Conservation (phyloP, 2,888 invertebrate genomes). For the Asteroscopus sphinx region DNA sequence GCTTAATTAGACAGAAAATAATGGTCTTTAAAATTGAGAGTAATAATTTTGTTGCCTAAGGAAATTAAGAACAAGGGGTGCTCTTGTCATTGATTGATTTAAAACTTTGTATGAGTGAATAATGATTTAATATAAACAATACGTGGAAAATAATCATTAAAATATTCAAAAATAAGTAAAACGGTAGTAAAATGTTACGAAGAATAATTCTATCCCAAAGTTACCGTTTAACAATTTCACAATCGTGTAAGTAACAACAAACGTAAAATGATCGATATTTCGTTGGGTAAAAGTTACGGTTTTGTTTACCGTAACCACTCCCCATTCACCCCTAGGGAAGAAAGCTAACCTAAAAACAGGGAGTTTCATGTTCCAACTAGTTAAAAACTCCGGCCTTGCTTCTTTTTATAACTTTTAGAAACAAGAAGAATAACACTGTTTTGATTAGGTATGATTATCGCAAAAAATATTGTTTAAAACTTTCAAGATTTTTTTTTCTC, state of each 20-base stretch:
- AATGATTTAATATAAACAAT: background rate
- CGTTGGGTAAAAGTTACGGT: constrained; percentile 73
- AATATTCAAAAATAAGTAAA: no score
- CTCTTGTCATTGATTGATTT: no score
- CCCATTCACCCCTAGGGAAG: constrained; percentile 57
- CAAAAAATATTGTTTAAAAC: no score
- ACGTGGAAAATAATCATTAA: no score
- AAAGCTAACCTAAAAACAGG: constrained; percentile 56
- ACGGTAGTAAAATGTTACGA: background rate
- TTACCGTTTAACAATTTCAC: constrained; percentile 19
- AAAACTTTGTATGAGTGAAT: no score
- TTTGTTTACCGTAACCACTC: constrained; percentile 72
- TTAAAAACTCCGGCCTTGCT: constrained; percentile 40
- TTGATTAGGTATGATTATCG: no score
- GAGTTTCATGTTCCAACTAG: constrained; percentile 54
- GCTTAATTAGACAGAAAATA: constrained; percentile 5
- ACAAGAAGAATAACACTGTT: background rate
- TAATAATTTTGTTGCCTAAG: background rate
- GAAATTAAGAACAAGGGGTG: no score
- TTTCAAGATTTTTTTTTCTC: no score
- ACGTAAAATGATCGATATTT: constrained; percentile 71
- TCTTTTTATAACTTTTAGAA: constrained; percentile 22
- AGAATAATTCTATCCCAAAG: constrained; percentile 7
- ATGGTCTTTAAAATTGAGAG: background rate
- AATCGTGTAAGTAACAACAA: constrained; percentile 60